Evolutionary conservation across 2,797 vertebrate genomes (phyloP), one percentile per base, ranked within the genome.

Genomic region (Bovichtus diacanthus): DNA sequence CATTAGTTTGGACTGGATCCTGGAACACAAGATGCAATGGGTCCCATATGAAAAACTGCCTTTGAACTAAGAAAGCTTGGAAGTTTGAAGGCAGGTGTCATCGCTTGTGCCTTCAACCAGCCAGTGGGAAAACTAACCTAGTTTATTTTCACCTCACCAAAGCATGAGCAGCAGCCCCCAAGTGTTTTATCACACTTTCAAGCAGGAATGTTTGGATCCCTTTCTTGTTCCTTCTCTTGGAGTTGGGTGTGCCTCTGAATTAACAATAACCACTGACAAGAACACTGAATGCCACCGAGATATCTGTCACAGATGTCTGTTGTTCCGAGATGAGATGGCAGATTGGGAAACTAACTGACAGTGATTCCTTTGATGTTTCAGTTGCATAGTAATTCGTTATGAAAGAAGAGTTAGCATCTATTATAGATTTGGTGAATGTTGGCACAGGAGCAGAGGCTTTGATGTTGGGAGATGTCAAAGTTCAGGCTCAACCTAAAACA

Each of bases 401-500:
- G 89, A 90, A 78, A 78, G 81, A 89, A 60, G 70, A 72, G 73
- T 90, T 87, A 88, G 74, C 79, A 88, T 93, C 85, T 74, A 89
- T 93, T 89, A 92, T 89, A 74, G 84, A 92, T 92, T 75, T 83
- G 81, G 80, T 70, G 80, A 83, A 78, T 62, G 83, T 83, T 87
- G 73, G 78, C 70, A 70, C 47, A 78, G 83, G 80, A 81, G 78
- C 65, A 50, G 53, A 78, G 46, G 73, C 90, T 93, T 92, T 94
- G 93, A 94, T 90, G 88, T 87, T 36, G 74, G 64, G 64, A 65
- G 67, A 73, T 85, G 88, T 84, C 82, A 85, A 83, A 85, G 78
- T 86, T 87, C 47, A 80, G 16, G 39, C 65, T 74, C 59, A 29
- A 9, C 54, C 41, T 66, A 51, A 66, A 79, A 81, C 65, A 82